phyloP scores from a whole-genome alignment of 37 sponge, comb jelly and placozoan genomes.

The Spongilla lacustris region DNA sequence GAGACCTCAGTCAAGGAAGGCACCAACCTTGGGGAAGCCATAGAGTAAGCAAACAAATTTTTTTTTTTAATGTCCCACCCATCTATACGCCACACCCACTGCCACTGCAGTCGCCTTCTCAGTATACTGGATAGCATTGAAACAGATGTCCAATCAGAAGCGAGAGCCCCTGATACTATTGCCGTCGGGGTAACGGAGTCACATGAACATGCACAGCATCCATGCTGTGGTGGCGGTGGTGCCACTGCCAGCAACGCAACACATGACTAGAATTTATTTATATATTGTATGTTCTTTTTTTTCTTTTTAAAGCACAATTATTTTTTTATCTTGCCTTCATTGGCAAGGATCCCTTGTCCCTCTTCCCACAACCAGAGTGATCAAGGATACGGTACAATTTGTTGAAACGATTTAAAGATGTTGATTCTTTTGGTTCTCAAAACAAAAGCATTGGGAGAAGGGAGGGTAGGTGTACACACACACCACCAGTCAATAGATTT shows the following conservation, averaged over 20 bases:
- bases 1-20: slow-evolving; percentile 71
- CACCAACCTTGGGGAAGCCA: slow-evolving; percentile 45
- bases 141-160: not conserved
- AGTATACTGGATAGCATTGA: not conserved
- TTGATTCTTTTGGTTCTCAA: too few species aligned
- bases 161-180: not conserved
- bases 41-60: slow-evolving; percentile 41
- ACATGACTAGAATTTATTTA: not conserved
- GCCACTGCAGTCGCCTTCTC: not conserved
- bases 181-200: not conserved
- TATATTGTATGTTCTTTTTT: not conserved
- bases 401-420: too few species aligned
- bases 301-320: not conserved
- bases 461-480: too few species aligned
- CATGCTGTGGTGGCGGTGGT: not conserved
- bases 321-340: not conserved
- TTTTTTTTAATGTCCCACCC: not conserved
- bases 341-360: not conserved
- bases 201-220: not conserved
- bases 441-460: too few species aligned
- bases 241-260: not conserved
- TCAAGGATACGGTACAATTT: too few species aligned
- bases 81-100: not conserved
- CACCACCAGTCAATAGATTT: not conserved
- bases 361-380: too few species aligned